These are phyloP conservation scores for Eubasilissa splendida DNA, from an alignment of 2,888 invertebrate genomes.

Conservation along the genomic window DNA sequence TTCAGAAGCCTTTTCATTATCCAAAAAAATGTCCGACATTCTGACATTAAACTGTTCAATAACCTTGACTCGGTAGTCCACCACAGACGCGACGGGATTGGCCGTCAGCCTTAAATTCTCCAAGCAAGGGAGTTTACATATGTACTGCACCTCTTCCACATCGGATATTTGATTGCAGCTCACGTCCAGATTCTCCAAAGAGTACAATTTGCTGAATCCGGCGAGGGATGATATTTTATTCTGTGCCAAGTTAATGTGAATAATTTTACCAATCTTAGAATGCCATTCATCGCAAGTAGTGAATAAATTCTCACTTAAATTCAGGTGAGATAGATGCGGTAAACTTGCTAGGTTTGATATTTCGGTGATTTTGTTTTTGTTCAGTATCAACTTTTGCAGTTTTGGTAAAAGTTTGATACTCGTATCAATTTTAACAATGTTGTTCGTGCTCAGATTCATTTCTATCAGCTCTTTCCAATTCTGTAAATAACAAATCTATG, in stretches of 20 bases:
- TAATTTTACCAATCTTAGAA: conserved; percentile 89
- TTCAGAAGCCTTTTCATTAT: conserved; percentile 89
- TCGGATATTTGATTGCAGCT: conserved; percentile 88
- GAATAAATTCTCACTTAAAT: conserved; percentile 86
- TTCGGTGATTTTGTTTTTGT: conserved; percentile 83
- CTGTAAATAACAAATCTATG: conserved; percentile 64
- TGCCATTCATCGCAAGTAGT: conserved; percentile 83
- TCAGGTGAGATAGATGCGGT: conserved; percentile 82
- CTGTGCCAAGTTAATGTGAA: conserved; percentile 87
- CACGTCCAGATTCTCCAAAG: conserved; percentile 88
- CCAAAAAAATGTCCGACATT: conserved; percentile 87
- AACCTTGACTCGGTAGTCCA: conserved; percentile 93
- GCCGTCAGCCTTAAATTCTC: conserved; percentile 90
- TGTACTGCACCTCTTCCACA: conserved; percentile 85
- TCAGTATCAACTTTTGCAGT: conserved; percentile 80
- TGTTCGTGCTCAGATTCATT: conserved; percentile 86
- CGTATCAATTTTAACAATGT: conserved; percentile 83
- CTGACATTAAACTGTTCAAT: conserved; percentile 89
- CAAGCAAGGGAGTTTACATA: conserved; percentile 88
- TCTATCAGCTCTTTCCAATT: conserved; percentile 80
- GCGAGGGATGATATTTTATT: conserved; percentile 83
- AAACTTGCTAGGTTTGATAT: conserved; percentile 86
- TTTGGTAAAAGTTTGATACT: conserved; percentile 84
- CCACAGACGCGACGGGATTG: conserved; percentile 88
- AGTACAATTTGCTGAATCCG: conserved; percentile 88